Conservation (phyloP, 2,888 invertebrate species). For the Ernsta delagoae region DNA sequence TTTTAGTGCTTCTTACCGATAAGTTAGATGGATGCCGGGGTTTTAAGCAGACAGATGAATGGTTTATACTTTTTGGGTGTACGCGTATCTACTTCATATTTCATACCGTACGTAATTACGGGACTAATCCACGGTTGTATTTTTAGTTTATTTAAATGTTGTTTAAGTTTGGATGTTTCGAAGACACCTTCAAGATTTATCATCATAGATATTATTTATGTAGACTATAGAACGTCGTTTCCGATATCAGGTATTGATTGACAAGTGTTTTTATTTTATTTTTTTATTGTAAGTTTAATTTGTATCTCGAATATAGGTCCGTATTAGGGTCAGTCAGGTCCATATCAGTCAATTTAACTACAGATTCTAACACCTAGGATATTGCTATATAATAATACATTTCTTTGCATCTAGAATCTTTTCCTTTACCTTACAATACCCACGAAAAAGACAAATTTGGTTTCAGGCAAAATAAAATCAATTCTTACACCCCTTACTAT, state of each 20-base stretch:
- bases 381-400: too few species aligned
- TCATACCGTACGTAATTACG: slow-evolving; percentile 47
- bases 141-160: slow-evolving; percentile 6
- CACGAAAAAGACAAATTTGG: too few species aligned
- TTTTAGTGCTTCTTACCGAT: slow-evolving; percentile 74
- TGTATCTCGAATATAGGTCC: too few species aligned
- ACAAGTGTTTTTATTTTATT: too few species aligned
- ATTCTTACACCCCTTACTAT: not conserved
- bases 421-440: too few species aligned
- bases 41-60: slow-evolving; percentile 59
- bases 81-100: slow-evolving; percentile 45
- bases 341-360: too few species aligned
- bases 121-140: slow-evolving; percentile 13
- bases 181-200: not conserved
- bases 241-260: too few species aligned
- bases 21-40: slow-evolving; percentile 73
- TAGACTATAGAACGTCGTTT: too few species aligned
- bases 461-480: not conserved
- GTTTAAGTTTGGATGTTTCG: not conserved
- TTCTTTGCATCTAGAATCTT: too few species aligned
- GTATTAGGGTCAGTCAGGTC: too few species aligned
- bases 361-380: too few species aligned
- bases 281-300: too few species aligned
- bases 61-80: slow-evolving; percentile 61
- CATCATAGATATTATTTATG: not conserved